Evolutionary conservation across 2,888 invertebrate species (phyloP).

Genomic region (Marasmarcha lunaedactyla): DNA sequence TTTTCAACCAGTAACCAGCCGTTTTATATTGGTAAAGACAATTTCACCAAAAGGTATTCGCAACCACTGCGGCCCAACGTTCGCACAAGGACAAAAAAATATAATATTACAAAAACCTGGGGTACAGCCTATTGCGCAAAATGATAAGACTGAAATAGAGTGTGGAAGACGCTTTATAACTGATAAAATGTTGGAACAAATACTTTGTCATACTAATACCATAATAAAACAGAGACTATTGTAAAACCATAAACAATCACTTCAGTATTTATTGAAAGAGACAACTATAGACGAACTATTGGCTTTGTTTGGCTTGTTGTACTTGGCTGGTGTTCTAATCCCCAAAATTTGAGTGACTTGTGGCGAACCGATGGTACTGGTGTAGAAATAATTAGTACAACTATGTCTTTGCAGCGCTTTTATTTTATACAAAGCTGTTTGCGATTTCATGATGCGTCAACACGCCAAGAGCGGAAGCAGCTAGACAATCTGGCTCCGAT

Average conservation of each 20-base stretch:
- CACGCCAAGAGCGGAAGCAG: slow-evolving; percentile 13
- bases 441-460: slow-evolving; percentile 17
- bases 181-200: slow-evolving; percentile 8
- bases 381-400: slow-evolving; percentile 17
- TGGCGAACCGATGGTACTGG: slow-evolving; percentile 19
- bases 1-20: slow-evolving; percentile 9
- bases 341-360: slow-evolving; percentile 6
- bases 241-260: slow-evolving; percentile 6
- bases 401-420: slow-evolving; percentile 17
- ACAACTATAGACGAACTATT: slow-evolving; percentile 11
- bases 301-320: slow-evolving; percentile 16
- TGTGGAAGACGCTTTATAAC: slow-evolving; percentile 9
- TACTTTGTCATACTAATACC: slow-evolving; percentile 9
- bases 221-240: slow-evolving; percentile 8
- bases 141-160: slow-evolving; percentile 9
- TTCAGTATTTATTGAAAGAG: slow-evolving; percentile 7
- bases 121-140: slow-evolving; percentile 11
- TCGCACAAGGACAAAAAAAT: slow-evolving; percentile 12
- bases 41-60: slow-evolving; percentile 9
- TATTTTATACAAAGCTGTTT: slow-evolving; percentile 16
- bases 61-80: slow-evolving; percentile 14
- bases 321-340: slow-evolving; percentile 11
- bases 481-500: slow-evolving; percentile 13
- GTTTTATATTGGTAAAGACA: slow-evolving; percentile 6
- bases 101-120: slow-evolving; percentile 12